A percentile compares a stretch with the other conserved stretches of the same genome.
phyloP scores from a whole-genome alignment of 2,113 vertebrate genomes.

The Macquaria australasica region DNA sequence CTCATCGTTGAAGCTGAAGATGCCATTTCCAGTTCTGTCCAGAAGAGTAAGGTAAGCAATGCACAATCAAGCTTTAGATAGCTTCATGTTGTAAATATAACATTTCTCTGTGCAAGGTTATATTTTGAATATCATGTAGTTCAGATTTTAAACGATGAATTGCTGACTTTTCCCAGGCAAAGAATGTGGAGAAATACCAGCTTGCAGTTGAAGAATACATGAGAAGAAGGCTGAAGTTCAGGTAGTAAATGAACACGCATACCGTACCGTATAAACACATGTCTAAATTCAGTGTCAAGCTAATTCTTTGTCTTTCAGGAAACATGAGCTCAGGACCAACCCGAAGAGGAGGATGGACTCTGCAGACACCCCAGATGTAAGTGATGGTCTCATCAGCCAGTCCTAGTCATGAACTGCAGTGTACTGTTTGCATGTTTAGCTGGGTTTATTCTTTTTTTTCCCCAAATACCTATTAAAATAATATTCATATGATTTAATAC shows the following conservation, averaged over 20 bases:
- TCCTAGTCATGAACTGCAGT: not conserved
- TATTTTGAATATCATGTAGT: not conserved
- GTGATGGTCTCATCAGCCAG: not conserved
- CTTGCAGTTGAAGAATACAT: constrained; percentile 3
- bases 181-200: constrained; percentile 22
- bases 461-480: not conserved
- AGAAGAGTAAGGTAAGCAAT: not conserved
- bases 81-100: not conserved
- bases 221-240: not conserved
- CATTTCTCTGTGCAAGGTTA: not conserved
- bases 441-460: not conserved
- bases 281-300: not conserved
- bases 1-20: constrained; percentile 69
- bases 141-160: not conserved
- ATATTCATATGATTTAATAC: not conserved
- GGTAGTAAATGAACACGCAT: constrained; percentile 31
- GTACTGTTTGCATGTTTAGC: not conserved
- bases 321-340: not conserved
- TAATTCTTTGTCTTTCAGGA: constrained; percentile 47
- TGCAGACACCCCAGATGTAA: not conserved
- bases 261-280: not conserved
- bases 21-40: not conserved
- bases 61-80: not conserved
- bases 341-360: not conserved
- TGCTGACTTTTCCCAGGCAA: constrained; percentile 30